A percentile compares a stretch with the other conserved stretches of the same genome.
These are phyloP conservation scores for Dolichomitus sp. DNA, from an alignment of 2,888 invertebrate genomes.

Conservation along the genomic window DNA sequence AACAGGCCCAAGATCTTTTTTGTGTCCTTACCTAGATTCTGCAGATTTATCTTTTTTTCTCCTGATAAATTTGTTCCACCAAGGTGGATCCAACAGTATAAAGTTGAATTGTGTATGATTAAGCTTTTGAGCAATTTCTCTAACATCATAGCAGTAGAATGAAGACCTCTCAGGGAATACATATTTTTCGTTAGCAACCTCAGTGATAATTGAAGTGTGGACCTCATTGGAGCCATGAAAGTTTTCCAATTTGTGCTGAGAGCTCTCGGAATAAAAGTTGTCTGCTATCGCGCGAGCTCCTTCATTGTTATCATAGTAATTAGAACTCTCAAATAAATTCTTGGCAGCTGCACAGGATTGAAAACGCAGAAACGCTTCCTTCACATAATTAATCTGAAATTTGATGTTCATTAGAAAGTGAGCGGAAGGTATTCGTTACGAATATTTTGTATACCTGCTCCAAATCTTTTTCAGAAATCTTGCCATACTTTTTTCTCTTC, in stretches of 20 bases:
- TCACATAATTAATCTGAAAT: slow-evolving; percentile 80
- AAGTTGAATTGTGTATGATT: slow-evolving; percentile 90
- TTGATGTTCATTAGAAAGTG: neutral
- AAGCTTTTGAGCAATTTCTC: slow-evolving; percentile 88
- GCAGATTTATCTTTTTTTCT: slow-evolving; percentile 90
- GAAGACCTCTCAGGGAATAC: slow-evolving; percentile 90
- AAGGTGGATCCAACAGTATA: slow-evolving; percentile 97
- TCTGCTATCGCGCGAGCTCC: slow-evolving; percentile 83
- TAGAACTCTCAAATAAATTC: slow-evolving; percentile 73
- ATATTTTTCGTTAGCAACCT: slow-evolving; percentile 87
- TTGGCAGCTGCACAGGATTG: slow-evolving; percentile 72
- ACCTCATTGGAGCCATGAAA: slow-evolving; percentile 89
- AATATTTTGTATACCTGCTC: slow-evolving; percentile 73
- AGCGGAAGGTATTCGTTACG: neutral
- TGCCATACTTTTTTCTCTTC: slow-evolving; percentile 74
- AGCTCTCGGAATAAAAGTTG: slow-evolving; percentile 85
- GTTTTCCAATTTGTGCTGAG: slow-evolving; percentile 75
- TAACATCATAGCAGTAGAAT: slow-evolving; percentile 91
- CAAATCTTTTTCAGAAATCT: slow-evolving; percentile 72
- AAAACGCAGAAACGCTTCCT: slow-evolving; percentile 74
- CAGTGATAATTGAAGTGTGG: slow-evolving; percentile 87
- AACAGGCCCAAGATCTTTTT: neutral
- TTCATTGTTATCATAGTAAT: slow-evolving; percentile 80
- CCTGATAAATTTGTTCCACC: slow-evolving; percentile 98
- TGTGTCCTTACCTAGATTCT: slow-evolving; percentile 88